These are phyloP conservation scores for Chrysolina oricalcia DNA, from an alignment of 2,888 invertebrate genomes.

Conservation along the genomic window DNA sequence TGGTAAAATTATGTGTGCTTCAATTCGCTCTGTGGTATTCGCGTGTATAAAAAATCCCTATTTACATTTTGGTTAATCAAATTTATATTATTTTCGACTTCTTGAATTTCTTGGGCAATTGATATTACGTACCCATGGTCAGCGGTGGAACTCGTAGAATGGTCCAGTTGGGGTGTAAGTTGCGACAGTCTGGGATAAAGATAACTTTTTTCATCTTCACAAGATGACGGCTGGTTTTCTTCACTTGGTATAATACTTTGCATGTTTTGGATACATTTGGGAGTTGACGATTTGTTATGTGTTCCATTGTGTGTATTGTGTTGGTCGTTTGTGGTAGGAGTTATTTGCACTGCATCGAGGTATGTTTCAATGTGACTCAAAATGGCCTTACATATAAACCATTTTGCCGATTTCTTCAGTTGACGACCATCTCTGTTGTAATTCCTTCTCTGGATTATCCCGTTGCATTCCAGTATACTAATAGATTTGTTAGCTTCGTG, in stretches of 20 bases:
- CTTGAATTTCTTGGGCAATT: neutral
- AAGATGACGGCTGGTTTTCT: slow-evolving; percentile 22
- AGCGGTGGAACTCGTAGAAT: slow-evolving; percentile 17
- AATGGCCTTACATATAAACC: slow-evolving; percentile 2
- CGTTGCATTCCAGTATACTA: neutral
- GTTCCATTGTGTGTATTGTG: slow-evolving; percentile 20
- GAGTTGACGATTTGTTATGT: slow-evolving; percentile 13
- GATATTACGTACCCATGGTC: slow-evolving; percentile 4
- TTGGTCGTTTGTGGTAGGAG: slow-evolving; percentile 14
- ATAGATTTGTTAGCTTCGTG: slow-evolving; percentile 14
- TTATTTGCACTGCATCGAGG: slow-evolving; percentile 18
- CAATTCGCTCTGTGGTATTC: too few relatives aligned
- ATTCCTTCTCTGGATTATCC: slow-evolving; percentile 19
- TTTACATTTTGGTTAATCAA: too few relatives aligned
- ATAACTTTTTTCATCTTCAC: slow-evolving; percentile 23
- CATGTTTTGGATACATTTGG: slow-evolving; percentile 22
- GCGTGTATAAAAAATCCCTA: too few relatives aligned
- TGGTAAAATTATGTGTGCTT: too few relatives aligned
- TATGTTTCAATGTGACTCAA: slow-evolving; percentile 23
- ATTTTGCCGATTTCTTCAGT: slow-evolving; percentile 17
- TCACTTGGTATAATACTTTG: slow-evolving; percentile 11
- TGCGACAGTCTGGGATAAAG: slow-evolving; percentile 18
- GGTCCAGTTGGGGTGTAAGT: slow-evolving; percentile 15
- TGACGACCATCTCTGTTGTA: slow-evolving; percentile 12
- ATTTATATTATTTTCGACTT: too few relatives aligned